Evolutionary conservation across 2,113 vertebrate genomes (phyloP).

Genomic region (Aptenodytes forsteri): DNA sequence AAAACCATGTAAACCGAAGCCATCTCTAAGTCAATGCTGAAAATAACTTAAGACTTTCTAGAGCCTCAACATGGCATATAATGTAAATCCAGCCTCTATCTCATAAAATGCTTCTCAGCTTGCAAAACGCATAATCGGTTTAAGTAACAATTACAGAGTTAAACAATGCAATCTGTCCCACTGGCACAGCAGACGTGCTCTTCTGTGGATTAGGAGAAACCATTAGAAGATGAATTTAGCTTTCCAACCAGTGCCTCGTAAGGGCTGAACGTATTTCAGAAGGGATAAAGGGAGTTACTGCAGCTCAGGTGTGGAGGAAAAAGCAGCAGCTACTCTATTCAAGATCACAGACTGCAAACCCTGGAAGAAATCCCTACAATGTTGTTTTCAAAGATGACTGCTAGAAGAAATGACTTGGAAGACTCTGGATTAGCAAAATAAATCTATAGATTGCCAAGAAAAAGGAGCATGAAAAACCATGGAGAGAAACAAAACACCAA

Average conservation of each 20-base stretch:
- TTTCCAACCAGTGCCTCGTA: not conserved
- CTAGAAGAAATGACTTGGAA: constrained; percentile 9
- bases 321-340: constrained; percentile 5
- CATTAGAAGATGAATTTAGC: constrained; percentile 67
- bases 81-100: constrained; percentile 50
- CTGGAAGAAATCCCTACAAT: not conserved
- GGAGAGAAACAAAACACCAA: not conserved
- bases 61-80: constrained; percentile 3
- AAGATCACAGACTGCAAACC: constrained; percentile 17
- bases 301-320: constrained; percentile 27
- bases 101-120: constrained; percentile 65
- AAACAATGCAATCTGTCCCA: constrained; percentile 76
- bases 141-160: constrained; percentile 77
- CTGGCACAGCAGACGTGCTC: constrained; percentile 43
- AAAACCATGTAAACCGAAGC: not conserved
- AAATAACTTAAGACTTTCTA: constrained; percentile 46
- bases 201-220: constrained; percentile 45
- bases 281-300: not conserved
- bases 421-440: not conserved
- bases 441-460: not conserved
- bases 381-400: not conserved
- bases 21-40: not conserved
- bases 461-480: not conserved
- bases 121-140: constrained; percentile 65
- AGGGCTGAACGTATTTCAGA: constrained; percentile 36